A percentile compares a stretch with the other conserved stretches of the same genome.
These are phyloP conservation scores for Lordiphosa fenestrarum DNA, from an alignment of 2,888 invertebrate species.

Conservation along the genomic window DNA sequence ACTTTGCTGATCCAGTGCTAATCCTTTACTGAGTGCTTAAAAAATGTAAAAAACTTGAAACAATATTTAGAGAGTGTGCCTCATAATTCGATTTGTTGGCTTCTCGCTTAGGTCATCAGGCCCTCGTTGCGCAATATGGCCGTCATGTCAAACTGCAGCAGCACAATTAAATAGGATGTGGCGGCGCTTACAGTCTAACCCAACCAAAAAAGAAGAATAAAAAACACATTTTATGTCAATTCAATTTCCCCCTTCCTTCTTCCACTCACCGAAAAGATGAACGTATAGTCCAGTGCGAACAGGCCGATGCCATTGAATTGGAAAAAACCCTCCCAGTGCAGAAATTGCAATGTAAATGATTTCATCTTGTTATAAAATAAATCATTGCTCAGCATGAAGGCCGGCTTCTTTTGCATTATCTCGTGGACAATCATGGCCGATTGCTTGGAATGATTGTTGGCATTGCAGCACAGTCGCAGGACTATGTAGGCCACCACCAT, in stretches of 20 bases:
- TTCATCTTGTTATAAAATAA: constrained; percentile 80
- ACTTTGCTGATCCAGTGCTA: not conserved
- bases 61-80: constrained; percentile 2
- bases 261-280: constrained; percentile 79
- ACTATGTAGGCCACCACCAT: constrained; percentile 77
- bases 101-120: constrained; percentile 51
- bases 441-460: constrained; percentile 77
- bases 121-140: constrained; percentile 73
- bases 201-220: no score
- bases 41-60: constrained; percentile 7
- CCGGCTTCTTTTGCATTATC: constrained; percentile 80
- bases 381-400: constrained; percentile 80
- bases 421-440: constrained; percentile 80
- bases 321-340: constrained; percentile 80
- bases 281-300: constrained; percentile 79
- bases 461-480: constrained; percentile 76
- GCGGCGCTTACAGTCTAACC: constrained; percentile 79
- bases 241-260: no score
- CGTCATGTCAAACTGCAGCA: constrained; percentile 80
- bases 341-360: constrained; percentile 79
- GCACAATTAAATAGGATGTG: constrained; percentile 80
- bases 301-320: constrained; percentile 80
- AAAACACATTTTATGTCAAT: no score
- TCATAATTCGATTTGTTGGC: constrained; percentile 29
- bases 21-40: constrained; percentile 8